phyloP scores from a whole-genome alignment of 64 coral and sea anemone species.

The Pocillopora verrucosa region DNA sequence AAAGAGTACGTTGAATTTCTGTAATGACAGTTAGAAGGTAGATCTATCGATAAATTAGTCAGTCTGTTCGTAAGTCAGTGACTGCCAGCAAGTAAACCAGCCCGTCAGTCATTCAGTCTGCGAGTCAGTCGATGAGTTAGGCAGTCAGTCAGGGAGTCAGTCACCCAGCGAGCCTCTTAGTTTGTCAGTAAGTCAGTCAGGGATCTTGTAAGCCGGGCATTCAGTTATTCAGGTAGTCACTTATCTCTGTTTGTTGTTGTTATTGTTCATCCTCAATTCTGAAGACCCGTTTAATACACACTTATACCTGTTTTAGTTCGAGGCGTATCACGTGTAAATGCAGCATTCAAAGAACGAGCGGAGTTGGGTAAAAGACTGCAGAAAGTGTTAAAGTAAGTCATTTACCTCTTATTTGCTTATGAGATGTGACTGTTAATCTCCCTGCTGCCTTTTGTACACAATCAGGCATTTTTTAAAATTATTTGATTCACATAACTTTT shows the following conservation, averaged over 20 bases:
- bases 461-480: too few relatives aligned
- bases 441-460: too few relatives aligned
- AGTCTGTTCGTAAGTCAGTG: too few relatives aligned
- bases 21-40: not conserved
- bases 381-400: conserved; percentile 67
- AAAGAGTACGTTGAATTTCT: conserved; percentile 21
- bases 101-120: too few relatives aligned
- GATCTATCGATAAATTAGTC: not conserved
- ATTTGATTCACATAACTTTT: too few relatives aligned
- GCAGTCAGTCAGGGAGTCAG: too few relatives aligned
- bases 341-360: conserved; percentile 73
- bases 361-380: conserved; percentile 67
- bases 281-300: not conserved
- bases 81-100: too few relatives aligned
- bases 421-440: too few relatives aligned
- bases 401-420: not conserved
- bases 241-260: not conserved
- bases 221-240: not conserved
- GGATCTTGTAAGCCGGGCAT: too few relatives aligned
- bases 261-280: not conserved
- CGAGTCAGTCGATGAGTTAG: too few relatives aligned
- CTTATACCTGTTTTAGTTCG: conserved; percentile 40
- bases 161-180: too few relatives aligned
- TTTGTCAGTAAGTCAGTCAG: too few relatives aligned
- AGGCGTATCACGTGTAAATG: conserved; percentile 70